phyloP scores from a whole-genome alignment of 2,888 invertebrate species.

The Pharmacophagus antenor region DNA sequence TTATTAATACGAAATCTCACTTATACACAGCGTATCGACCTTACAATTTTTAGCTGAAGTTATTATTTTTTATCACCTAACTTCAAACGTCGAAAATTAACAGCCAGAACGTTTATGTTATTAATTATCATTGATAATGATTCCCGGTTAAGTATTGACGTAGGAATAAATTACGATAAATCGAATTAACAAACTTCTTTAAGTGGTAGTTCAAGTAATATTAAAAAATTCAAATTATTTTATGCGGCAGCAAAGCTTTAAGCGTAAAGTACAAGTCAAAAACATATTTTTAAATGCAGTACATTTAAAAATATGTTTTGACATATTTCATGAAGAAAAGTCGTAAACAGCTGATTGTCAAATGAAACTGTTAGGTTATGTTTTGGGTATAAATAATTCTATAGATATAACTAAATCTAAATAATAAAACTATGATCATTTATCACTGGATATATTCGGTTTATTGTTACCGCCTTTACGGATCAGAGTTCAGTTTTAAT shows the following conservation, averaged over 20 bases:
- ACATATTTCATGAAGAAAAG: not conserved
- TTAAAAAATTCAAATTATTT: not conserved
- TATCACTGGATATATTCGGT: slow-evolving; percentile 41
- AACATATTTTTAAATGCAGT: too few relatives aligned
- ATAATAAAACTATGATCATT: slow-evolving; percentile 32
- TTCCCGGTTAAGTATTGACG: too few relatives aligned
- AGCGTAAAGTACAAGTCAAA: too few relatives aligned
- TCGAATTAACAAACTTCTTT: too few relatives aligned
- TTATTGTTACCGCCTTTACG: slow-evolving; percentile 43
- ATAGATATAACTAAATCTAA: not conserved
- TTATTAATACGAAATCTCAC: not conserved
- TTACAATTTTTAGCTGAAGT: not conserved
- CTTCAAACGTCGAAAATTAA: not conserved
- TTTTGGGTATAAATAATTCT: slow-evolving; percentile 25
- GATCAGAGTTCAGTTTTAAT: slow-evolving; percentile 62
- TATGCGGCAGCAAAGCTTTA: not conserved
- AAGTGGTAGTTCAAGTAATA: not conserved
- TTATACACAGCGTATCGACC: not conserved
- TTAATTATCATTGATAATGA: not conserved
- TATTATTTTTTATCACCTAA: not conserved
- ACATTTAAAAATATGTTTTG: not conserved
- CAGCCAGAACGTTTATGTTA: not conserved
- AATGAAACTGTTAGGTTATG: slow-evolving; percentile 46
- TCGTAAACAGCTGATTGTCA: slow-evolving; percentile 35
- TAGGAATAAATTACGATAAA: too few relatives aligned